Conservation (phyloP, 2,797 vertebrate species). For the Onychomys torridus region DNA sequence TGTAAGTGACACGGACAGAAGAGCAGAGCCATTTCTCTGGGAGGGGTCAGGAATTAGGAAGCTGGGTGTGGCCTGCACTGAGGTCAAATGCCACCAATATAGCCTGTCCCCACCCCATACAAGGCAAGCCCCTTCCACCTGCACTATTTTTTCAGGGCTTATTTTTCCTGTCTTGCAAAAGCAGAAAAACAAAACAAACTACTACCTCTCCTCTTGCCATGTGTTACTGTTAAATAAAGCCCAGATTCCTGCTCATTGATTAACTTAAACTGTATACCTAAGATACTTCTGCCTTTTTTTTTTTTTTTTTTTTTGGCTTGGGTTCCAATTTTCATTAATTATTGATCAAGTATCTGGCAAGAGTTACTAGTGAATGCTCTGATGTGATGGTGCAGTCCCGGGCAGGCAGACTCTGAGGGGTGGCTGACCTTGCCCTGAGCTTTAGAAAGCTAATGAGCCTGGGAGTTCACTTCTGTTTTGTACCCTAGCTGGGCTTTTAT, state of each 20-base stretch:
- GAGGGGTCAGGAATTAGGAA: slow-evolving; percentile 62
- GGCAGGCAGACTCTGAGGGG: not conserved
- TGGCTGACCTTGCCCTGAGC: not conserved
- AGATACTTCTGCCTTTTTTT: not conserved
- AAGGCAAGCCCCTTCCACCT: not conserved
- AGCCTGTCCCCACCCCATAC: not conserved
- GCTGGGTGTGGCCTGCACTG: not conserved
- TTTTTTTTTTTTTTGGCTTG: not conserved
- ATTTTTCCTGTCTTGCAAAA: slow-evolving; percentile 33
- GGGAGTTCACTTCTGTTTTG: not conserved
- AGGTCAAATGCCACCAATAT: slow-evolving; percentile 18
- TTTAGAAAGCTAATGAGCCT: not conserved
- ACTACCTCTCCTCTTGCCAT: not conserved
- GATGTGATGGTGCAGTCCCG: not conserved
- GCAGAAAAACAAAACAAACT: not conserved
- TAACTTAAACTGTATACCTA: not conserved
- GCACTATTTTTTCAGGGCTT: slow-evolving; percentile 38
- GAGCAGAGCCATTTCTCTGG: slow-evolving; percentile 61
- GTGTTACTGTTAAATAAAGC: not conserved
- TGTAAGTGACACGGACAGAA: slow-evolving; percentile 53
- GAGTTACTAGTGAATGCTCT: not conserved
- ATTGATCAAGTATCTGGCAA: not conserved
- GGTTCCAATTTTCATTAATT: not conserved
- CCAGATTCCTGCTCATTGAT: not conserved
- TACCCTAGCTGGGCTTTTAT: not conserved